Evolutionary conservation across 2,888 invertebrate species (phyloP), one percentile per base, ranked within the genome.

Genomic region (Nebria brevicollis): DNA sequence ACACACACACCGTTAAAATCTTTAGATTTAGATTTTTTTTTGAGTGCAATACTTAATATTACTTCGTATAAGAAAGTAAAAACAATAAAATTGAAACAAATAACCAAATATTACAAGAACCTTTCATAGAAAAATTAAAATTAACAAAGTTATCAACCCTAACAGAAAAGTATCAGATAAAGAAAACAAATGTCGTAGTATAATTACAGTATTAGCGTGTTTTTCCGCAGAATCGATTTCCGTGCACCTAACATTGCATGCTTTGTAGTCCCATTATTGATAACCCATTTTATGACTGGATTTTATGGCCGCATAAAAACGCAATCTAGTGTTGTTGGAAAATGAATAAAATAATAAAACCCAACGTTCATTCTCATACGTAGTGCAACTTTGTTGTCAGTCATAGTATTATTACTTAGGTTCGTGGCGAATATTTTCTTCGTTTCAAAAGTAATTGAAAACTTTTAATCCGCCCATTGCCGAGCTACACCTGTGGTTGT

Each of bases 241-340:
- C 54, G 7, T 13, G 54, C 43, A 13, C 11, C n/a, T 64, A 34
- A n/a, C n/a, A 75, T 4, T 64, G n/a, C 26, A 43, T 34, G 66
- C 73, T 66, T 78, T 78, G 78, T 78, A 72, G 72, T 78, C 73
- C 72, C 42, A 78, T 73, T 78, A 78, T 78, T 73, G 78, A 78
- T 78, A 78, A 78, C 73, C 73, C 41, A 78, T 73, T 78, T 78
- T 73, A 78, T 72, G 78, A 20, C 7, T 54, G 11, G 13, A 65
- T 77, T 78, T 78, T 78, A 78, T 43, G 10, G 72, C 73, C 64
- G 20, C 78, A 42, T 78, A 78, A 78, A 78, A 78, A 66, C 73
- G 73, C 78, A 78, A 54, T 54, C 72, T 78, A 78, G 73, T 73
- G 77, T 72, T 54, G 20, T 34, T 10, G 6, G 34, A 66, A 73